Evolutionary conservation across 2,113 vertebrate species (phyloP), one percentile per base, ranked within the genome.

Genomic region (Scartelaos histophorus): DNA sequence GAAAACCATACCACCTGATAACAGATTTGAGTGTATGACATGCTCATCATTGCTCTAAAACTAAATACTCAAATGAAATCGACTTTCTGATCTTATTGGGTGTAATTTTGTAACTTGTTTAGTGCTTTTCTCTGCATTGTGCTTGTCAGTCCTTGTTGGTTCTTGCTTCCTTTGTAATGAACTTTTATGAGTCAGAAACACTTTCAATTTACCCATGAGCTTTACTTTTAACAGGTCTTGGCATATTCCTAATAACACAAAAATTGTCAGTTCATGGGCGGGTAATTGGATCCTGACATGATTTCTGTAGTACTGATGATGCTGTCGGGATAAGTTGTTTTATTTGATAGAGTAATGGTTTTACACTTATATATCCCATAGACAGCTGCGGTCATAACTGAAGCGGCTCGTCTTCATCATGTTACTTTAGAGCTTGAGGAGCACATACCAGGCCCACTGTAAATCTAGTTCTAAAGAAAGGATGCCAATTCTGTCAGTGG

Each of bases 171-270:
- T 65, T 73, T 77, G 61, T 73, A 74, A 79, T 70, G n/a, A 73
- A 79, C 61, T 43, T 43, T 13, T 60, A 67, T 57, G 74, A 35
- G 61, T 64, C 61, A 64, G 5, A 17, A 69, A 64, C 15, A 51
- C 21, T 60, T 61, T 65, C 13, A 46, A 15, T 34, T 88, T 71
- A 86, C 43, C 76, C 75, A 81, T 53, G 57, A 69, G 67, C 64
- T 5, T 71, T 69, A 56, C 68, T 74, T 51, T 72, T 76, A 70
- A 82, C 84, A 77, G 78, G 85, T 89, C 78, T 49, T 51, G 75
- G 67, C 82, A 81, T 47, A 82, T 68, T 24, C 24, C 65, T 80
- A n/a, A n/a, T 38, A 81, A 74, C 54, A 58, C 35, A 71, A 15
- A 57, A 13, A 70, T 12, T 83, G 58, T 29, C 73, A 66, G 65